These are phyloP conservation scores for Phengaris alcon DNA, from an alignment of 2,888 invertebrate genomes.

Conservation along the genomic window DNA sequence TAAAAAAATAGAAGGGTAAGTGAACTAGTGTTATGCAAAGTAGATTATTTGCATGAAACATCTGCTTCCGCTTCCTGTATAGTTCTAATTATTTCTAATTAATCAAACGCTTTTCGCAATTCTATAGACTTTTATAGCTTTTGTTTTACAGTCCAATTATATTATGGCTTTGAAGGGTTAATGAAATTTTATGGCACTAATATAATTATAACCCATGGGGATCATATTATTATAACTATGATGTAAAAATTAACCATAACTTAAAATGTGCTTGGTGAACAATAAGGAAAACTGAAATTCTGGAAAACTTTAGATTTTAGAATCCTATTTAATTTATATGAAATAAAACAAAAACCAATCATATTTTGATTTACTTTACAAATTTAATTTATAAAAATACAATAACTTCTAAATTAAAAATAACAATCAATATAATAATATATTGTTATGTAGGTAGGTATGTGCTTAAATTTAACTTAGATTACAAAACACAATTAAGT, in stretches of 20 bases:
- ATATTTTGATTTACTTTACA: neutral
- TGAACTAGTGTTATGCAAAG: constrained; percentile 73
- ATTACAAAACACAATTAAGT: too few relatives aligned
- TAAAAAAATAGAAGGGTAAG: constrained; percentile 59
- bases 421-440: too few relatives aligned
- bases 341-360: neutral
- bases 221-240: neutral
- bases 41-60: constrained; percentile 65
- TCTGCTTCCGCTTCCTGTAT: constrained; percentile 31
- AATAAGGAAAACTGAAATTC: too few relatives aligned
- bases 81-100: constrained; percentile 18
- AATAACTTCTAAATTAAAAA: neutral
- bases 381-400: neutral
- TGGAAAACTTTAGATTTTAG: neutral
- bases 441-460: too few relatives aligned
- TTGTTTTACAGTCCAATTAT: constrained; percentile 8
- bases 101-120: constrained; percentile 12
- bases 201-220: neutral
- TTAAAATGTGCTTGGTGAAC: neutral
- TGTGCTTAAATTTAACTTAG: too few relatives aligned
- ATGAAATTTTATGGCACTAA: neutral
- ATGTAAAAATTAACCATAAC: neutral
- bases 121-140: neutral
- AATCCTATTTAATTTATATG: neutral
- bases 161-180: constrained; percentile 1